Evolutionary conservation across 2,113 vertebrate genomes (phyloP), one percentile per base, ranked within the genome.

Genomic region (Accipiter virgatus): DNA sequence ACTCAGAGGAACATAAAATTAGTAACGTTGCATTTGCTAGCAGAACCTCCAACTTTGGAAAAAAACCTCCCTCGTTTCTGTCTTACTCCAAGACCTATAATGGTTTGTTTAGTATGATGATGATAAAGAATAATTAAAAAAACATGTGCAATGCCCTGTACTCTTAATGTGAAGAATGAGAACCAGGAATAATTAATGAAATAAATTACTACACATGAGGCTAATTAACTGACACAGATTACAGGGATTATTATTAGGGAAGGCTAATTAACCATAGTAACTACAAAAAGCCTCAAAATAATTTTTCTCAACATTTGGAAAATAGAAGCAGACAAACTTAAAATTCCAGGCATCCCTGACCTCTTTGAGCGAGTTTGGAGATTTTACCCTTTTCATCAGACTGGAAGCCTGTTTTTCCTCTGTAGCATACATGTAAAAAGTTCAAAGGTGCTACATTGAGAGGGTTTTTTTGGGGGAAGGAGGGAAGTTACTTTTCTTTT

Each of bases 201-300:
- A 70, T 83, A 83, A 92, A 93, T 95, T 43, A 65, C 32, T 94
- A 40, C 5, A 31, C 63, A 18, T n/a, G 21, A 56, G 40, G 53
- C 55, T 95, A 95, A 94, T 95, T 95, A 95, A 75, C 92, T 83
- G 43, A 11, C 86, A 52, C 67, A 79, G 63, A 95, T 86, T 86
- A 75, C 63, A 63, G 67, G 48, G 67, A 58, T 84, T 66, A 87
- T 89, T 92, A 95, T 93, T 74, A 92, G 50, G 45, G 68, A 95
- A 86, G 42, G 27, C 47, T 91, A 88, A 97, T 94, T 94, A 95
- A 79, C 88, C 42, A 13, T 21, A 78, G 38, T 59, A 77, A 72
- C 25, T 82, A 65, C 52, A 77, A 75, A 85, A 87, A 58, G 2
- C 13, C 43, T 94, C 70, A 89, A 68, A 84, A 82, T 81, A 17